Conservation (phyloP, 2,888 invertebrate genomes). For the Anoncus sp. region DNA sequence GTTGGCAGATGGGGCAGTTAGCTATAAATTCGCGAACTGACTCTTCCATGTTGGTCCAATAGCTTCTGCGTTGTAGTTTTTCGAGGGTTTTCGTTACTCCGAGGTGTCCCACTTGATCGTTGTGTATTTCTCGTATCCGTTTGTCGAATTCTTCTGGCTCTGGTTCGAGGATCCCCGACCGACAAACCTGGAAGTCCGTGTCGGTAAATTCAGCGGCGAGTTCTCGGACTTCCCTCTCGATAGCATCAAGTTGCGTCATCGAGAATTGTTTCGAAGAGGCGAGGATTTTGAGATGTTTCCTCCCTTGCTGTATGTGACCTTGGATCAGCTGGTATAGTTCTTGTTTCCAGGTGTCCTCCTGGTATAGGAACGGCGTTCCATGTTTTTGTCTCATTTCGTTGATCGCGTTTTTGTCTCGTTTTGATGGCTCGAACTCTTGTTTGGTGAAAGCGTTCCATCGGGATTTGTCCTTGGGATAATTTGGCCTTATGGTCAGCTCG, state of each 20-base stretch:
- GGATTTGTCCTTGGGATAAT: conserved; percentile 5
- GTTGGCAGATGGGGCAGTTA: conserved; percentile 29
- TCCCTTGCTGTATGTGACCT: conserved; percentile 11
- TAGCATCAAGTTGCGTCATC: conserved; percentile 14
- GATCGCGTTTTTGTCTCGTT: background rate
- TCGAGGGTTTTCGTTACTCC: conserved; percentile 33
- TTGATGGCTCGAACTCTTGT: background rate
- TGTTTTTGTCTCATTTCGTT: conserved; percentile 5
- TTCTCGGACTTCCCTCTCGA: conserved; percentile 17
- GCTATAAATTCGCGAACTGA: conserved; percentile 29
- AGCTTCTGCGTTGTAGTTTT: conserved; percentile 6
- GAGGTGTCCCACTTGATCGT: conserved; percentile 28
- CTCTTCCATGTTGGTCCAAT: conserved; percentile 33
- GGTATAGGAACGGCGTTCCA: conserved; percentile 4
- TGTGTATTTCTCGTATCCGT: conserved; percentile 17
- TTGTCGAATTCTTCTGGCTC: conserved; percentile 27
- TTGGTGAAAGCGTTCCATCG: conserved; percentile 13
- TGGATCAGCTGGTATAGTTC: conserved; percentile 1
- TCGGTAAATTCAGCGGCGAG: conserved; percentile 19
- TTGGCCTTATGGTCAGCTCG: conserved; percentile 28
- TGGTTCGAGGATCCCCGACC: conserved; percentile 19
- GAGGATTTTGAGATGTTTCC: conserved; percentile 1
- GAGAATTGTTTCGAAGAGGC: conserved; percentile 9
- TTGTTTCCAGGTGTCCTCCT: conserved; percentile 15
- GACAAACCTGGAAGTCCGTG: conserved; percentile 23